Evolutionary conservation across 2,113 vertebrate species (phyloP), one percentile per base, ranked within the genome.

Genomic region (Cranoglanis bouderius): DNA sequence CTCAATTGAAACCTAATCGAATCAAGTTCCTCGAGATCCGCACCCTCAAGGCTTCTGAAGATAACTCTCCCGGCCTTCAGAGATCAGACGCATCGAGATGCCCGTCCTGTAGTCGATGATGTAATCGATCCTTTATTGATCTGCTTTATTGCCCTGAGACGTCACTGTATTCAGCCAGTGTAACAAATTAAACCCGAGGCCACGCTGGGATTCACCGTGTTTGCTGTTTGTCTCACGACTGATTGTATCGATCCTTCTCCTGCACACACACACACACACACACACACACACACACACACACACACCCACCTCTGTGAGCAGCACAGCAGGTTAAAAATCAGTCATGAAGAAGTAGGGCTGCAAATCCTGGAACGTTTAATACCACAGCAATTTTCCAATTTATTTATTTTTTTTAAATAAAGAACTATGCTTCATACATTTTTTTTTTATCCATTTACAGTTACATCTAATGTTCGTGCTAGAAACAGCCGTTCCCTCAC

Each of bases 301-400:
- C 46, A 72, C 75, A 77, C 72, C n/a, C 59, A 82, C 29, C 4
- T 32, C 38, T 82, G 63, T 82, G 46, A 86, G 77, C 29, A 86
- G 5, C 29, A 70, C 35, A 35, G 77, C 78, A 84, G 81, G 88
- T 86, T 82, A 53, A 88, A 35, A 84, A 84, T 81, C 80, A 55
- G 82, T 55, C 70, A 89, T 85, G 80, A 89, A 74, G 78, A 35
- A 83, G 88, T 65, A 86, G 77, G n/a, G 65, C 14, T 32, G n/a
- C 4, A 10, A 70, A 70, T 18, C 65, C 65, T 32, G 6, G 14
- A n/a, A 13, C 4, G 5, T 63, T 67, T 16, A 32, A 67, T 14
- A 32, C n/a, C 29, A 67, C 63, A 67, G n/a, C 29, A 65, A 26
- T 61, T 24, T 59, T 59, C 57, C 21, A 59, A 24, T 8, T 4